Conservation (phyloP, 2,113 vertebrate genomes). For the Ctenodactylus gundi region DNA sequence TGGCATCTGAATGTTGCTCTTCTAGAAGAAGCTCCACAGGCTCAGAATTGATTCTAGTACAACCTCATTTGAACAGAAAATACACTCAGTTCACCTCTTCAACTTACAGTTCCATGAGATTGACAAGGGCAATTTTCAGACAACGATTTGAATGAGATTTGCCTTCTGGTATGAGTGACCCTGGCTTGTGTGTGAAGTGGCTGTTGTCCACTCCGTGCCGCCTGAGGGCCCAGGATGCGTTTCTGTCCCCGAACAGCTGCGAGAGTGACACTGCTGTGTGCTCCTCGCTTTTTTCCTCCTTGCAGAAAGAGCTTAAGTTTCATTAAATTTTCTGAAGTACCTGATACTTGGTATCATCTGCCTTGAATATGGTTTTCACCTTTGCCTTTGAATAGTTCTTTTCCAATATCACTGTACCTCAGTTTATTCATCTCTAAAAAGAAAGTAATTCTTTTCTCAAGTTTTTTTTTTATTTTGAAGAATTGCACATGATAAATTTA, state of each 20-base stretch:
- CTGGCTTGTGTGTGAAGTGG: neutral
- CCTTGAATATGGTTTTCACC: no score
- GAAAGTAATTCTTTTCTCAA: neutral
- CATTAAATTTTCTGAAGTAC: no score
- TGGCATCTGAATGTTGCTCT: neutral
- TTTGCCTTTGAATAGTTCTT: neutral
- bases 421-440: neutral
- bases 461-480: neutral
- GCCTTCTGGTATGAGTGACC: neutral
- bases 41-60: neutral
- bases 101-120: neutral
- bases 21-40: neutral
- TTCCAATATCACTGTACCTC: neutral
- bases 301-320: constrained; percentile 3
- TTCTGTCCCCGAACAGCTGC: no score
- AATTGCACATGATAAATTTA: neutral
- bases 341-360: no score
- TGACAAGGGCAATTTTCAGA: neutral
- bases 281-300: no score
- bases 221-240: neutral
- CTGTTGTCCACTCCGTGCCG: neutral
- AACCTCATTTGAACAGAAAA: neutral
- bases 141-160: neutral
- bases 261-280: no score
- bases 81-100: neutral